Conservation (phyloP, 37 sponge, comb jelly and placozoan species). For the Lycopodina hypogea region DNA sequence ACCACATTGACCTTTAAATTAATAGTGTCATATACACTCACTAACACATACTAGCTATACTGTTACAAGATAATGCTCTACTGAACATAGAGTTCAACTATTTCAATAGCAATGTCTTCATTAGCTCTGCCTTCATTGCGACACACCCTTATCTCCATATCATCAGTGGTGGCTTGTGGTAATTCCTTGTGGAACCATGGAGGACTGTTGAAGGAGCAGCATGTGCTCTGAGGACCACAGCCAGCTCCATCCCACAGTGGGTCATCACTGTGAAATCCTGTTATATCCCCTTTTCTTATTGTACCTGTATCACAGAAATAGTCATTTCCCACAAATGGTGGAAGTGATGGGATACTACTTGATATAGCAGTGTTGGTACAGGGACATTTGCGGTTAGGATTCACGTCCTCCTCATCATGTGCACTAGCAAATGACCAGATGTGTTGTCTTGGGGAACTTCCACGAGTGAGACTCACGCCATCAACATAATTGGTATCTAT, state of each 20-base stretch:
- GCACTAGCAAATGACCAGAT: constrained; percentile 45
- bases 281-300: neutral
- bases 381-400: neutral
- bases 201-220: constrained; percentile 28
- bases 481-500: constrained; percentile 15
- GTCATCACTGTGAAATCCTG: constrained; percentile 3
- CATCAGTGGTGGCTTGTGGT: constrained; percentile 22
- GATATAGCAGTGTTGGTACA: neutral
- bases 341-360: neutral
- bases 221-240: constrained; percentile 34
- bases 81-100: constrained; percentile 1
- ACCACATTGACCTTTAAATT: too few species aligned
- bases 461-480: constrained; percentile 44
- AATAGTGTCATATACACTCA: too few species aligned
- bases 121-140: constrained; percentile 4
- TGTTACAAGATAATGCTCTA: too few species aligned
- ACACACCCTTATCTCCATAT: constrained; percentile 47
- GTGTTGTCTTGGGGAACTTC: constrained; percentile 33
- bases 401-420: neutral
- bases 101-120: neutral
- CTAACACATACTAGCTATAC: too few species aligned
- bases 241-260: constrained; percentile 56
- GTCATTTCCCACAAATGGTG: constrained; percentile 2
- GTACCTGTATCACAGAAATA: constrained; percentile 48
- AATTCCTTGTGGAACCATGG: constrained; percentile 48